Conservation (phyloP, 92 coral and sea anemone species). For the Siderastrea siderea region DNA sequence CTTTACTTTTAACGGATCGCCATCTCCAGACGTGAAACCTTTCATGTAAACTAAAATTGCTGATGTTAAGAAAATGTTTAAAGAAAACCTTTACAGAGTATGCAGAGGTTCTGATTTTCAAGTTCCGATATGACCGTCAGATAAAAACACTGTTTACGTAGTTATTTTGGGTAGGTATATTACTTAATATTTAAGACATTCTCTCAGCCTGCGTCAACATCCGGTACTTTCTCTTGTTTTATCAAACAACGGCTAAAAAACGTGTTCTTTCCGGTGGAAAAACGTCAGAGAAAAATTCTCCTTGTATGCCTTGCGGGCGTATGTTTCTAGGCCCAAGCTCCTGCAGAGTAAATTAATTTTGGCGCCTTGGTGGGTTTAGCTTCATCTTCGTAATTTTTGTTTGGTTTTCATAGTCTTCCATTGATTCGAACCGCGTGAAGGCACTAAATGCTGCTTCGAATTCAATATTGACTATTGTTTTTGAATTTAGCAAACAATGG, state of each 20-base stretch:
- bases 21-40: too few species aligned
- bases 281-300: not conserved
- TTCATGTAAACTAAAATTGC: not conserved
- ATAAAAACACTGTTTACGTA: not conserved
- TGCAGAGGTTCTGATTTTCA: not conserved
- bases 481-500: conserved; percentile 2
- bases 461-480: conserved; percentile 21
- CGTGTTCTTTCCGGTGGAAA: not conserved
- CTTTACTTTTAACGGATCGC: too few species aligned
- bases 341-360: not conserved
- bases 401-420: not conserved
- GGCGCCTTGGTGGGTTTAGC: not conserved
- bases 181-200: not conserved
- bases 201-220: not conserved
- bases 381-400: not conserved
- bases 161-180: not conserved
- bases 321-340: not conserved
- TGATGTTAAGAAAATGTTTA: not conserved
- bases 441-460: not conserved
- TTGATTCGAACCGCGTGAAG: not conserved
- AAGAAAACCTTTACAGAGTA: not conserved
- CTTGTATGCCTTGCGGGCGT: conserved; percentile 5
- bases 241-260: not conserved
- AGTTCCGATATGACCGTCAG: not conserved
- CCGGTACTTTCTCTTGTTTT: not conserved